Base-by-base conservation (phyloP, 2,888 invertebrate species). In the Opisthograptis luteolata region DNA sequence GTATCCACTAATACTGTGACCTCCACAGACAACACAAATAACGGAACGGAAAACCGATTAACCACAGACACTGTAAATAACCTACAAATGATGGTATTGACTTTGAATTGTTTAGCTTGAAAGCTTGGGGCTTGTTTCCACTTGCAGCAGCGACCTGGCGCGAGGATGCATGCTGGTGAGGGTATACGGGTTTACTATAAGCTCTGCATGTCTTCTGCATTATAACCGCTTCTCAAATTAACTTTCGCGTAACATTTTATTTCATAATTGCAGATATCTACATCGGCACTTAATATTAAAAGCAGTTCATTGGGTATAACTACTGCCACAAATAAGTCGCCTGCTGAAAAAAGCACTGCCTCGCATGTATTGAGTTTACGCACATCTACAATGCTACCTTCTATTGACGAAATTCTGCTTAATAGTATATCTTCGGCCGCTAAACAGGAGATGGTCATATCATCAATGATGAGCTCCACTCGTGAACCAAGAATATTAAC, bases 1-100 rank as follows among this genome's bases (percentile, higher is more conserved):
- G 92, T 92, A 89, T 93, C 92, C 90, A 93, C 92, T 93, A 93
- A 92, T 92, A 92, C 91, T 91, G 92, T 92, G 92, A 92, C 82
- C 81, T 80, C 82, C 82, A 83, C 81, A 81, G 86, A 86, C 79
- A 84, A 74, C 73, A 90, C 88, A 91, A 92, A 92, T 91, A 92
- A 92, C 91, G 91, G 84, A 89, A 81, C 81, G 77, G 87, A 91
- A 87, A 92, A 84, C 63, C 70, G 77, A 76, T 84, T 86, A 87
- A 89, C 84, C 80, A 84, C 73, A 81, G 87, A 85, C 87, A 88
- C 87, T 91, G 91, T 91, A 91, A 88, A 91, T 91, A 91, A 90
- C 87, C 87, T 80, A 76, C 84, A 87, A 87, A 72, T 55, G 68
- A 91, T 86, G 91, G 91, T 91, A 91, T 86, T 84, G 76, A 86